Conservation (phyloP, 2,888 invertebrate species). For the Alloplasta piceator region DNA sequence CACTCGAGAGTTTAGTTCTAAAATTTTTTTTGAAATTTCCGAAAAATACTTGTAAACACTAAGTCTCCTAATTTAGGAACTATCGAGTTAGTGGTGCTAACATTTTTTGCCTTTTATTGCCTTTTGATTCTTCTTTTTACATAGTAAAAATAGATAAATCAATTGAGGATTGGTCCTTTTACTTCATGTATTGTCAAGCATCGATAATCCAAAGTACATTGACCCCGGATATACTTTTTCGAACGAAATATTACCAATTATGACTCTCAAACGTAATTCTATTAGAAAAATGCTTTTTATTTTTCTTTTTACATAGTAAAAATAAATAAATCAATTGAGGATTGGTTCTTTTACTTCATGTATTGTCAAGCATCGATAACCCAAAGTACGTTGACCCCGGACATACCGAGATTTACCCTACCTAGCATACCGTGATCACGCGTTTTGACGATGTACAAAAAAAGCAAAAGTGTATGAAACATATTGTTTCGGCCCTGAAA, state of each 20-base stretch:
- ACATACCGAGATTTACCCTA: conserved; percentile 90
- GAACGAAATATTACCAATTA: background rate
- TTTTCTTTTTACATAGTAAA: conserved; percentile 24
- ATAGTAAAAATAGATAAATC: conserved; percentile 33
- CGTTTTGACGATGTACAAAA: conserved; percentile 90
- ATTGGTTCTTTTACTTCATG: conserved; percentile 5
- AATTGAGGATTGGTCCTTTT: background rate
- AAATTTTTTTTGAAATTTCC: too few species aligned
- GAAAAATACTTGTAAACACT: too few species aligned
- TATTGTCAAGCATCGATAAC: conserved; percentile 85
- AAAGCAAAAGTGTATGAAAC: conserved; percentile 93
- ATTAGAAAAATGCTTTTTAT: background rate
- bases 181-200: background rate
- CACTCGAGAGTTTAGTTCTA: too few species aligned
- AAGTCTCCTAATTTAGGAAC: too few species aligned
- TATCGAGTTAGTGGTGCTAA: too few species aligned
- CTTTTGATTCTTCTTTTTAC: conserved; percentile 9
- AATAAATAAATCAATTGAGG: conserved; percentile 30
- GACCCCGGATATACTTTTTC: conserved; percentile 91
- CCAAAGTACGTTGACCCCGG: conserved; percentile 94
- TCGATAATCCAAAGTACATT: conserved; percentile 84
- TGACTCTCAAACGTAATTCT: conserved; percentile 8
- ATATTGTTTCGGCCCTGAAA: conserved; percentile 93
- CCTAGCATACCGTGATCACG: conserved; percentile 91
- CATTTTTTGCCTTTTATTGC: too few species aligned